phyloP scores from a whole-genome alignment of 2,113 vertebrate genomes.

The Chloebia gouldiae region DNA sequence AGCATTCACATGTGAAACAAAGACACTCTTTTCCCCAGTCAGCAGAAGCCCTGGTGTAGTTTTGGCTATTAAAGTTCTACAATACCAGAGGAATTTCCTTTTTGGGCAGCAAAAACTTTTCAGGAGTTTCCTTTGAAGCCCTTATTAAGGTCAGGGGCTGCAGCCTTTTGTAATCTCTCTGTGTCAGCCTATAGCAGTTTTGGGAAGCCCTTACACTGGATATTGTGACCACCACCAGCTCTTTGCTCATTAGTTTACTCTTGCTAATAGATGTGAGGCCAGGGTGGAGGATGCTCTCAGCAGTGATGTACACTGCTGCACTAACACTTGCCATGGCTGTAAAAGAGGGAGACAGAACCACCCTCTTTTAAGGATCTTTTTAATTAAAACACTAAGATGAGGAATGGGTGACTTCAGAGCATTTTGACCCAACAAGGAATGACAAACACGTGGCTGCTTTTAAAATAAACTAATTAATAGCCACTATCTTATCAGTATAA shows the following conservation, averaged over 20 bases:
- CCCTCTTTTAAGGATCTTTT: background rate
- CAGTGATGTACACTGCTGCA: conserved; percentile 1
- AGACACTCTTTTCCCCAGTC: background rate
- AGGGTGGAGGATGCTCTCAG: background rate
- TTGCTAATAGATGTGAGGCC: background rate
- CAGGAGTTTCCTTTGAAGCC: conserved; percentile 16
- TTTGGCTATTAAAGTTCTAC: background rate
- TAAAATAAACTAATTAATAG: conserved; percentile 25
- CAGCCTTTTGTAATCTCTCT: background rate
- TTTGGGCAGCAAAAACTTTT: background rate
- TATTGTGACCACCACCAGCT: background rate
- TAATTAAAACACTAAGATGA: conserved; percentile 40
- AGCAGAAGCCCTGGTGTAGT: background rate
- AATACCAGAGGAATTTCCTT: background rate
- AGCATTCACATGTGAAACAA: background rate
- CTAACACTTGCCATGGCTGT: background rate
- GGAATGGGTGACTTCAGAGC: background rate
- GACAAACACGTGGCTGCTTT: conserved; percentile 8
- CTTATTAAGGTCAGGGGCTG: conserved; percentile 7
- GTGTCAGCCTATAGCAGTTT: background rate
- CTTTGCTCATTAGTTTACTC: conserved; percentile 39
- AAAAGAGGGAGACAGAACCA: background rate
- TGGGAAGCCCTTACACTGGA: background rate
- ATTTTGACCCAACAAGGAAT: background rate
- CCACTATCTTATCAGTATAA: background rate